Evolutionary conservation across 2,888 invertebrate species (phyloP).

Genomic region (Apantesis nais): DNA sequence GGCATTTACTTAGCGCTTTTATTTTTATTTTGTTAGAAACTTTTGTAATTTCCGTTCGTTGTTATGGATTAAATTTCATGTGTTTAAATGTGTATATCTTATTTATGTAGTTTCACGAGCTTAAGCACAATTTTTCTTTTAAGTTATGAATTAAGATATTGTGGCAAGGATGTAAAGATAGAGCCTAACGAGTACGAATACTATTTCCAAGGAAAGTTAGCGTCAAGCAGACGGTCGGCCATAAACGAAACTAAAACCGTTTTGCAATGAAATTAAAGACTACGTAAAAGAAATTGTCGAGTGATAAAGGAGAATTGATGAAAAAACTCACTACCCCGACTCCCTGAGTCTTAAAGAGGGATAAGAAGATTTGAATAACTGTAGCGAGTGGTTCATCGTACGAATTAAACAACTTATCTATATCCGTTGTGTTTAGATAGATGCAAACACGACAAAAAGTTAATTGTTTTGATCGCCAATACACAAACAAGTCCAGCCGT

Average conservation of each 20-base stretch:
- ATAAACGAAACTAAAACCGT: background rate
- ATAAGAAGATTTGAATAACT: conserved; percentile 35
- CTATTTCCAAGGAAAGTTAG: background rate
- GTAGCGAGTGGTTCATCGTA: conserved; percentile 56
- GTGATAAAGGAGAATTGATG: background rate
- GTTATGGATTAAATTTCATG: conserved; percentile 39
- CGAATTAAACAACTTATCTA: conserved; percentile 51
- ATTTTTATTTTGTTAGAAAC: conserved; percentile 65
- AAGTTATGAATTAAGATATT: conserved; percentile 12
- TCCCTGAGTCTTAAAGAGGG: background rate
- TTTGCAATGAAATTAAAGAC: background rate
- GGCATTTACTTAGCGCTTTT: conserved; percentile 73
- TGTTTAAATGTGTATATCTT: conserved; percentile 28
- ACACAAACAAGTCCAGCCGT: conserved; percentile 77
- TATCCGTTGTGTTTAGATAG: conserved; percentile 70
- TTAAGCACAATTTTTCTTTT: conserved; percentile 10
- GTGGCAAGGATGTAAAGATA: conserved; percentile 25
- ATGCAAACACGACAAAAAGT: conserved; percentile 77
- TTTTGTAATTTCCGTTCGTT: conserved; percentile 58
- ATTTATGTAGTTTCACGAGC: conserved; percentile 10
- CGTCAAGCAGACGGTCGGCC: background rate
- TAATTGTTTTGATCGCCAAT: conserved; percentile 85
- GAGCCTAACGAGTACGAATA: background rate
- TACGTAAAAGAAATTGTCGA: background rate
- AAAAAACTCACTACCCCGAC: background rate